These are phyloP conservation scores for Didymodactylos carnosus DNA, from an alignment of 2,888 invertebrate species.

Conservation along the genomic window DNA sequence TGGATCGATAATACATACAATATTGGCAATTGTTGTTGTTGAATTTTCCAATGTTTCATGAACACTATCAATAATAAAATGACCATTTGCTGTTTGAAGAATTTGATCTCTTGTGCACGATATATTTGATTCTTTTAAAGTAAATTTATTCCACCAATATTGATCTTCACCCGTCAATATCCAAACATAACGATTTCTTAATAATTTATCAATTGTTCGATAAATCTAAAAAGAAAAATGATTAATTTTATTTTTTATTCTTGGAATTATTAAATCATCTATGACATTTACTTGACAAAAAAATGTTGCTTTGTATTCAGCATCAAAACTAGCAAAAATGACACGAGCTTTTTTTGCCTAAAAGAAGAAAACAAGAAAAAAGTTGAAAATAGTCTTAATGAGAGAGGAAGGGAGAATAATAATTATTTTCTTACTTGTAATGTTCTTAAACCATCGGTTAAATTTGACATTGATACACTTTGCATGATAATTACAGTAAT, in stretches of 20 bases:
- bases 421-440: background rate
- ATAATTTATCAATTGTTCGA: background rate
- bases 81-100: background rate
- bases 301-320: background rate
- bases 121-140: background rate
- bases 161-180: background rate
- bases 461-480: background rate
- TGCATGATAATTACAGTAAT: background rate
- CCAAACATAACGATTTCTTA: background rate
- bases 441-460: background rate
- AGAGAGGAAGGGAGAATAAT: no score
- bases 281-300: background rate
- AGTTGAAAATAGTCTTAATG: background rate
- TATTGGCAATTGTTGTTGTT: background rate
- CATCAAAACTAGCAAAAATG: background rate
- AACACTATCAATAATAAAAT: background rate
- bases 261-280: no score
- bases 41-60: background rate
- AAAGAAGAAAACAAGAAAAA: background rate
- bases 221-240: no score
- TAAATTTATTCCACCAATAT: background rate
- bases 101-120: background rate
- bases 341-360: background rate
- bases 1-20: background rate
- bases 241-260: no score